Evolutionary conservation across 2,113 vertebrate genomes (phyloP).

Genomic region (Scomber colias): DNA sequence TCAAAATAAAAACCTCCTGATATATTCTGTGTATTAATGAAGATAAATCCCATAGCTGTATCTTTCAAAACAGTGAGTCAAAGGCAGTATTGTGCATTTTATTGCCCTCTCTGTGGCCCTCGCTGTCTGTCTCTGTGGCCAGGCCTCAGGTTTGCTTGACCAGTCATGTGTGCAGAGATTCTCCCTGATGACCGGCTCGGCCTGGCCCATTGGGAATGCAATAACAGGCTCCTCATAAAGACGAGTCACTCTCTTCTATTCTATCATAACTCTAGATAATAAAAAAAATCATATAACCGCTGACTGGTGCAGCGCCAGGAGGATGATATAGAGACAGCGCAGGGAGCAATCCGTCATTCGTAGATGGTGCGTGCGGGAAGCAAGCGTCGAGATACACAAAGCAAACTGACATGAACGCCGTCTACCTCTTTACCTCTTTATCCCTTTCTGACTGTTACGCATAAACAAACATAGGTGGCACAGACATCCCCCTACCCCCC

Average conservation of each 20-base stretch:
- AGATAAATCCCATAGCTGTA: conserved; percentile 25
- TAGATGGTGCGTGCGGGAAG: conserved; percentile 61
- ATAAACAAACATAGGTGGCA: conserved; percentile 68
- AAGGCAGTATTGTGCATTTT: conserved; percentile 65
- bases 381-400: conserved; percentile 43
- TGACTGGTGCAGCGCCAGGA: conserved; percentile 21
- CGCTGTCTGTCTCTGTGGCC: conserved; percentile 39
- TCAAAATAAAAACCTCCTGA: background rate
- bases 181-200: conserved; percentile 62
- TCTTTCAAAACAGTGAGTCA: conserved; percentile 53
- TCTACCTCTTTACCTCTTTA: conserved; percentile 36
- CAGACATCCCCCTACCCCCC: conserved; percentile 5
- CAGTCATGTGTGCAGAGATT: conserved; percentile 74
- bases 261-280: conserved; percentile 65
- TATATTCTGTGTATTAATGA: conserved; percentile 35
- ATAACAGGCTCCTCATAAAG: conserved; percentile 76
- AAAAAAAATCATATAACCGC: conserved; percentile 52
- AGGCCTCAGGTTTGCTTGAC: conserved; percentile 69
- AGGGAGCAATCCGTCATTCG: conserved; percentile 57
- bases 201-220: conserved; percentile 68
- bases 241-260: conserved; percentile 49
- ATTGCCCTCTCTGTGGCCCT: conserved; percentile 55
- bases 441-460: conserved; percentile 47
- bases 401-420: conserved; percentile 45
- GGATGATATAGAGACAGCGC: conserved; percentile 20